Evolutionary conservation across 2,888 invertebrate genomes (phyloP).

Genomic region (Hoplodrina blanda): DNA sequence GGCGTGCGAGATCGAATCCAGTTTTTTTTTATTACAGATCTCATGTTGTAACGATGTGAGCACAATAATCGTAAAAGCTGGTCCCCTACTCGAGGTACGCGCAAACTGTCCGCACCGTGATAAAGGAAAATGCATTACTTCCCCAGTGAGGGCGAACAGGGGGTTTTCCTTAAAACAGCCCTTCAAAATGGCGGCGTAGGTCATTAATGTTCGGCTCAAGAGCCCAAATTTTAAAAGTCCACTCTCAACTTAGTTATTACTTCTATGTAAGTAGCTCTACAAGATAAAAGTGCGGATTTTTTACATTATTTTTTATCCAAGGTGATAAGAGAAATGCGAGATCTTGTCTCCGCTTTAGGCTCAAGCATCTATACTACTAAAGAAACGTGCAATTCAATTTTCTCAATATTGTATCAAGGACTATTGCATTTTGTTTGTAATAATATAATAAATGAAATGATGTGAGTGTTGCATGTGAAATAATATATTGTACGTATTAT

Average conservation of each 20-base stretch:
- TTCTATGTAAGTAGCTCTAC: constrained; percentile 63
- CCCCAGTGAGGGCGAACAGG: constrained; percentile 79
- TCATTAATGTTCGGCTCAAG: constrained; percentile 84
- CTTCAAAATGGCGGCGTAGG: constrained; percentile 84
- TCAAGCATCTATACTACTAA: constrained; percentile 5
- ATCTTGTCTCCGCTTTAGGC: constrained; percentile 13
- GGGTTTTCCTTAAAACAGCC: constrained; percentile 85
- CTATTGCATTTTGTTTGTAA: constrained; percentile 4
- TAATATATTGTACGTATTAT: no score
- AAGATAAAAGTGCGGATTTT: constrained; percentile 65
- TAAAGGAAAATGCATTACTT: constrained; percentile 90
- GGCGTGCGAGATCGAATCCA: constrained; percentile 74
- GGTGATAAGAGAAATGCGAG: constrained; percentile 22
- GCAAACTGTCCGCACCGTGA: constrained; percentile 87
- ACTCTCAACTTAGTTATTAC: constrained; percentile 81
- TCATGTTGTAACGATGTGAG: constrained; percentile 82
- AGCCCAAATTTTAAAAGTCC: constrained; percentile 84
- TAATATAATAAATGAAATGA: neutral
- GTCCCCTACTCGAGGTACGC: constrained; percentile 84
- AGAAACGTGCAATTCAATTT: constrained; percentile 17
- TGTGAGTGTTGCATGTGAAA: constrained; percentile 18
- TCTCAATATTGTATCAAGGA: constrained; percentile 22
- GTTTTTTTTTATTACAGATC: constrained; percentile 79
- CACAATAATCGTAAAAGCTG: constrained; percentile 89
- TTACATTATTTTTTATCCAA: constrained; percentile 40